Evolutionary conservation across 1,140 invertebrate genomes (phyloP), one percentile per base, ranked within the genome.

Genomic region (Drosophila kanapiae): DNA sequence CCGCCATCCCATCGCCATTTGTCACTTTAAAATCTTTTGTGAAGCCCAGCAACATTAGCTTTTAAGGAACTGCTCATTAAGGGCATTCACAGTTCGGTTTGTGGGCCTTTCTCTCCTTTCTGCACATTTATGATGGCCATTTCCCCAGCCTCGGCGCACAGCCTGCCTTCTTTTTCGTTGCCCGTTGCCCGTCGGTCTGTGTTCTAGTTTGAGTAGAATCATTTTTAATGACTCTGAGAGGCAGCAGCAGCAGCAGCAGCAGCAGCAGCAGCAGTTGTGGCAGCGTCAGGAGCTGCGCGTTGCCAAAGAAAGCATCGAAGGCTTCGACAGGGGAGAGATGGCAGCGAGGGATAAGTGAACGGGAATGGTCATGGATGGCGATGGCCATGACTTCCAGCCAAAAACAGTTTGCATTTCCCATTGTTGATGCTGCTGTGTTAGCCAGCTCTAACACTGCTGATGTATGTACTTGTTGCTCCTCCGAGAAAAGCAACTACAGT

Each of bases 131-230:
- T 77, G 72, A 77, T 77, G 74, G 61, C 75, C 13, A 57, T 49
- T 65, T 63, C 59, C 45, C 56, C 38, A 35, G 31, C 14, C 43
- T 40, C 14, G 43, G 23, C 48, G 16, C 16, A 31, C 16, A 10
- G 37, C 27, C 33, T 31, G 33, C 62, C 67, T 57, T 59, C 60
- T 43, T 37, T 74, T 67, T 45, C 61, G 63, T 49, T 67, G 78
- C 16, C 70, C 61, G 63, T 49, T 67, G 78, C 16, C 70, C 63
- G 61, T 47, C 71, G 57, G 45, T 63, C 64, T 87, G 83, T 87
- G 83, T 87, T 88, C 84, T 80, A 87, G 84, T 84, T 87, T 78
- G 84, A 87, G 85, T 48, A 74, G 76, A 88, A 87, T 87, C 84
- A 75, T 84, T 83, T 87, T 88, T 87, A 87, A 87, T 87, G 84